Evolutionary conservation across 23 tunicate species (phyloP), one percentile per base, ranked within the genome.

Genomic region (Phallusia fumigata): DNA sequence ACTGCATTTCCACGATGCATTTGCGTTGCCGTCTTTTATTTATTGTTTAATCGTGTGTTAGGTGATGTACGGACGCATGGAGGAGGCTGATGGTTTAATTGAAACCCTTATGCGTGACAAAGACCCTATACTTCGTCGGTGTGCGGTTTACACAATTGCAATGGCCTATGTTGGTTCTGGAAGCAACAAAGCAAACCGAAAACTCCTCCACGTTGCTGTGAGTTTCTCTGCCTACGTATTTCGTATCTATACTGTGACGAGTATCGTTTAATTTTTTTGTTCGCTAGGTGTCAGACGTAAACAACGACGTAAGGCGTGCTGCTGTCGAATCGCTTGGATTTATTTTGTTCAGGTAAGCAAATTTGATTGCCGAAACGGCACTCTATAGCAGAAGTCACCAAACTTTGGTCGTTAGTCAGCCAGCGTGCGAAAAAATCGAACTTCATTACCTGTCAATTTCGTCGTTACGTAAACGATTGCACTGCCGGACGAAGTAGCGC

Each of bases 121-220:
- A 73, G 99, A 96, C 81, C 90, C 99, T 0, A 93, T 93, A 21
- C 81, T 96, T 30, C 84, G 99, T 12, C 79, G 99, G 24, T 93
- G 99, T 74, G 99, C 90, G 0, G 92, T 96, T 93, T 96, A 96
- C 84, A 77, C 90, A 53, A 95, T 96, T 19, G 99, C 99, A 8
- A 96, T 96, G 99, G 99, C 99, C 30, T 96, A 96, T 82, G 99
- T 89, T 32, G 99, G 99, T 30, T 96, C 99, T 18, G 99, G 99
- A 52, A 87, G 90, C 84, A 90, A 95, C 77, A 87, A 90, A 32
- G 99, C 96, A 13, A 91, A 93, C 77, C 79, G 96, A 52, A 96
- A 88, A 44, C 65, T 96, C 33, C 81, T 96, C n/a, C 99, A 96
- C 82, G 88, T 96, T 22, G 99, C 99, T 32, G 99, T 96, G 26